Evolutionary conservation across 2,113 vertebrate genomes (phyloP), one percentile per base, ranked within the genome.

Genomic region (Dendrocopos noguchii): DNA sequence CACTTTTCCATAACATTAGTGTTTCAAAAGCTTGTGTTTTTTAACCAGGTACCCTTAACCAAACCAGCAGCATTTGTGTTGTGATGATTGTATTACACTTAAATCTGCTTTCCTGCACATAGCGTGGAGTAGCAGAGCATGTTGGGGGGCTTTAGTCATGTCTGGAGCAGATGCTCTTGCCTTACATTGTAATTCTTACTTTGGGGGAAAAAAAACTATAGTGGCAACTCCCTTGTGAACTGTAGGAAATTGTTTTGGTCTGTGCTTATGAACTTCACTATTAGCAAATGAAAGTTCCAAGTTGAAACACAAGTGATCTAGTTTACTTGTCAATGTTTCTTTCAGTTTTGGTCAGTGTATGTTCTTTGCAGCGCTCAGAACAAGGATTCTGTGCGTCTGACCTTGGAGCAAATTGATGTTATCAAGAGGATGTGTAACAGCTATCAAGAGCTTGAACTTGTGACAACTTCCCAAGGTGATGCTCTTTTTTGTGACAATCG

Each of bases 381-480:
- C 55, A 98, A 97, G 95, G 98, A 99, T 76, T 98, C 98, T 5
- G 98, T 99, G 67, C 97, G 98, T 84, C 96, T 99, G 84, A 98
- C 98, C 10, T 96, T 99, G 98, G 99, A 99, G 92, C 99, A 99
- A 94, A 98, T 99, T 8, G 99, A 99, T 93, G 94, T 98, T 78
- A 97, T 99, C 91, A 98, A 91, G 84, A 98, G 98, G 81, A 98
- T 99, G 97, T 99, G 99, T 88, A 95, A 95, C 12, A 97, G 97
- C 94, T 98, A 98, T 63, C n/a, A 97, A 36, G 98, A 99, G 59
- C 96, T 99, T 78, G 97, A 99, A 77, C 93, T 99, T 71, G 98
- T 98, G 94, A 98, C 97, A 33, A 98, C 98, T 68, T 95, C 96
- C 27, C 68, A 98, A 96, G 99, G 99, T 99, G 79, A 93, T 12